Evolutionary conservation across 2,888 invertebrate genomes (phyloP).

Genomic region (Rhagium mordax): DNA sequence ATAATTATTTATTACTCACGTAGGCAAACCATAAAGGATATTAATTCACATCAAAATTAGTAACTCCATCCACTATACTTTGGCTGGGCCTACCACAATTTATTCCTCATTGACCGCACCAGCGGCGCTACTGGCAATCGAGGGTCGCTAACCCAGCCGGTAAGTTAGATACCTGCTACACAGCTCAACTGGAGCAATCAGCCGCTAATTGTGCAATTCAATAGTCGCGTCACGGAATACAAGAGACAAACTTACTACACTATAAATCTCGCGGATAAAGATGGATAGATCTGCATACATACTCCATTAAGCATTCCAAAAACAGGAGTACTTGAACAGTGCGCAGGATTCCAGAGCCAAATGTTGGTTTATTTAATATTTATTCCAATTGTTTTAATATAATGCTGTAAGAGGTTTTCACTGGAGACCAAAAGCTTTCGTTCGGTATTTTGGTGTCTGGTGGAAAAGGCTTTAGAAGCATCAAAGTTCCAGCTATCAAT

Average conservation of each 20-base stretch:
- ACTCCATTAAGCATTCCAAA: slow-evolving; percentile 1
- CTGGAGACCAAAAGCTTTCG: too few species aligned
- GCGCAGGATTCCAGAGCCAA: background rate
- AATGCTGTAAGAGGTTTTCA: too few species aligned
- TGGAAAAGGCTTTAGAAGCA: too few species aligned
- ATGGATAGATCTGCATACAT: slow-evolving; percentile 44
- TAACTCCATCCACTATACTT: background rate
- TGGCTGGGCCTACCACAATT: too few species aligned
- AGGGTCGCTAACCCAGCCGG: slow-evolving; percentile 55
- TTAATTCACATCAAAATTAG: background rate
- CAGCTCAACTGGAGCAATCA: slow-evolving; percentile 57
- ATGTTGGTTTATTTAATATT: too few species aligned
- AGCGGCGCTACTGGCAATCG: slow-evolving; percentile 20
- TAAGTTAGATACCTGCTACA: slow-evolving; percentile 53
- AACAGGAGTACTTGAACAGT: slow-evolving; percentile 2
- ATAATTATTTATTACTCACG: background rate
- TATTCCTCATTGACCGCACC: background rate
- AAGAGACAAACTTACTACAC: slow-evolving; percentile 48
- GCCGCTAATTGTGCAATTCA: slow-evolving; percentile 59
- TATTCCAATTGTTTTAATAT: too few species aligned
- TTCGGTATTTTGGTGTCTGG: too few species aligned
- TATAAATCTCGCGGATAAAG: slow-evolving; percentile 46
- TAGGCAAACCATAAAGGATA: background rate
- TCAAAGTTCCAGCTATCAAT: too few species aligned
- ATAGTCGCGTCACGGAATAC: slow-evolving; percentile 56